Conservation (phyloP, 2,797 vertebrate species). For the Neopelma chrysocephalum region DNA sequence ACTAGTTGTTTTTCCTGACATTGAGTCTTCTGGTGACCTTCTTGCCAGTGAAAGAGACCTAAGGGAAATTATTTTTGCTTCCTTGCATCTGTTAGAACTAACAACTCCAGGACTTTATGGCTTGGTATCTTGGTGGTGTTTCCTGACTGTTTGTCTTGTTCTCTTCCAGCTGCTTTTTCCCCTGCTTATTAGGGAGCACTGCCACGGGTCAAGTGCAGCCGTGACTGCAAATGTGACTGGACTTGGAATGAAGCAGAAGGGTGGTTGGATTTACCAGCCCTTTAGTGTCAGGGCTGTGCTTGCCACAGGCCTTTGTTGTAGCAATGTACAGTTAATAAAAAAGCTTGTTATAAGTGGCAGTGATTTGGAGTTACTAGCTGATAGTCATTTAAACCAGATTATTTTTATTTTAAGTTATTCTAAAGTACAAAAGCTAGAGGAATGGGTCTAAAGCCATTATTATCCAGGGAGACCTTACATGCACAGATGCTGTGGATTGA, state of each 20-base stretch:
- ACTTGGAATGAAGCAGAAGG: neutral
- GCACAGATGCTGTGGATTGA: neutral
- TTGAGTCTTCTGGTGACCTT: neutral
- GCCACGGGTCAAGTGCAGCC: neutral
- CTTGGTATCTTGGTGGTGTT: neutral
- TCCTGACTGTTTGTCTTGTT: neutral
- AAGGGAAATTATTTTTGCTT: neutral
- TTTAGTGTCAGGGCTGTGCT: neutral
- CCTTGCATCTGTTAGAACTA: neutral
- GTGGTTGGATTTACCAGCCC: neutral
- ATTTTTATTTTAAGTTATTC: neutral
- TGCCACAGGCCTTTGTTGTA: neutral
- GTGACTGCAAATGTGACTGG: neutral
- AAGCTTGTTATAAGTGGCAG: neutral
- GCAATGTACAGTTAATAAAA: neutral
- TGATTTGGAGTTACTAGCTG: neutral
- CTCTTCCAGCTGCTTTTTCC: neutral
- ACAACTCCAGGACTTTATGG: neutral
- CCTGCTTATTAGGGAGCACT: neutral
- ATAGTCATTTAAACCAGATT: neutral
- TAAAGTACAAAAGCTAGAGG: neutral
- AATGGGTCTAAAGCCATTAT: neutral
- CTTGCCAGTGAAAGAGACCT: neutral
- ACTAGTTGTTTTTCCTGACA: neutral
- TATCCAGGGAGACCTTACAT: neutral